A percentile compares a stretch with the other conserved stretches of the same genome.
Conservation (phyloP, 2,113 vertebrate genomes). For the Paracanthobrama guichenoti region DNA sequence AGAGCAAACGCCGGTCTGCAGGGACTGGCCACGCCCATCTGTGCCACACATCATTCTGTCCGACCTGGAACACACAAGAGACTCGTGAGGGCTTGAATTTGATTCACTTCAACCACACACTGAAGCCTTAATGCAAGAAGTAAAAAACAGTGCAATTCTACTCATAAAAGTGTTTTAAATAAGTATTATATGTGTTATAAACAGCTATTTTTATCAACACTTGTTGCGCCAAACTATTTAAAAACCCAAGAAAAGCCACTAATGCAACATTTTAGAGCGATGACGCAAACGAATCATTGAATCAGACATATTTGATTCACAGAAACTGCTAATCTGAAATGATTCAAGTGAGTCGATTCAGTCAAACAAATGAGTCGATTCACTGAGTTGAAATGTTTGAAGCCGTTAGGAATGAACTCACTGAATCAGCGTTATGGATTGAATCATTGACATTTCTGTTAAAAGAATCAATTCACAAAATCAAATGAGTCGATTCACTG, state of each 20-base stretch:
- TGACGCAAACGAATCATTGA: neutral
- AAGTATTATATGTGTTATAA: too few species aligned
- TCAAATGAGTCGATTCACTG: neutral
- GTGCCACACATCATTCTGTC: conserved; percentile 75
- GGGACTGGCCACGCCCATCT: conserved; percentile 70
- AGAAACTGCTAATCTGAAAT: neutral
- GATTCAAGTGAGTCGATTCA: neutral
- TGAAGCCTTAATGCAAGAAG: too few species aligned
- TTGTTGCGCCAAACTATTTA: neutral
- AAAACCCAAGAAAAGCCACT: neutral
- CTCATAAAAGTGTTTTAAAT: neutral
- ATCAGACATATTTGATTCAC: neutral
- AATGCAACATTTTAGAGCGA: neutral
- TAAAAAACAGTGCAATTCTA: too few species aligned
- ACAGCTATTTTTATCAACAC: neutral
- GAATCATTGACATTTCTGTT: neutral
- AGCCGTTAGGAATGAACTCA: neutral
- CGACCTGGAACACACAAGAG: conserved; percentile 64
- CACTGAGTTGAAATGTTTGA: neutral
- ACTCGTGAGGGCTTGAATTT: neutral
- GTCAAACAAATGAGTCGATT: neutral
- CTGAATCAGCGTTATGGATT: neutral
- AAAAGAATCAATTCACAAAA: neutral
- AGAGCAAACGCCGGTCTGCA: conserved; percentile 88
- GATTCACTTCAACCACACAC: too few species aligned